These are phyloP conservation scores for Lepidochitona cinerea DNA, from an alignment of 2,888 invertebrate species.

Conservation along the genomic window DNA sequence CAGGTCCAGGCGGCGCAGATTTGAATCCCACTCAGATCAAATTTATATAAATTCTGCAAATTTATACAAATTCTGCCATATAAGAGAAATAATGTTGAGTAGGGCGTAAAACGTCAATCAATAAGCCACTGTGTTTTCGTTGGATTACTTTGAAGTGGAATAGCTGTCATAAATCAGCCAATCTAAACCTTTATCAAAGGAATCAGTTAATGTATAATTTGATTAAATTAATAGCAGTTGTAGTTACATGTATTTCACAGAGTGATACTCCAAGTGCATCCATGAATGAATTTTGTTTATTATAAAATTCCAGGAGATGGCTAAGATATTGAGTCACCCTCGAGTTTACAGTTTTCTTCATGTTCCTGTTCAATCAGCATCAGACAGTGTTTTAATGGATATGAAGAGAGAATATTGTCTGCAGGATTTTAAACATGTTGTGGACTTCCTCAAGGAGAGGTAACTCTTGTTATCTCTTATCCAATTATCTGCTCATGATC, in stretches of 20 bases:
- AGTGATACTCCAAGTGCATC: too few species aligned
- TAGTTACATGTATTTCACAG: too few species aligned
- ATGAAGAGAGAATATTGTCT: constrained; percentile 96
- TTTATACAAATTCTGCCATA: neutral
- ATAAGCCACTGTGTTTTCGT: neutral
- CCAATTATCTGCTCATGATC: too few species aligned
- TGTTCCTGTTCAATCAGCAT: constrained; percentile 97
- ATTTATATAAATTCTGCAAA: too few species aligned
- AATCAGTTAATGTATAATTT: too few species aligned
- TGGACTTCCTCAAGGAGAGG: constrained; percentile 84
- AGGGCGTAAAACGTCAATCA: neutral
- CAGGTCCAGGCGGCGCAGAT: too few species aligned
- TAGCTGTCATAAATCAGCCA: too few species aligned
- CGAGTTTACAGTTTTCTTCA: constrained; percentile 96
- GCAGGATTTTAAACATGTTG: constrained; percentile 91
- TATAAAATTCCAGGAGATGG: constrained; percentile 82
- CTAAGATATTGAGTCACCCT: constrained; percentile 87
- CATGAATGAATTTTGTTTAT: too few species aligned
- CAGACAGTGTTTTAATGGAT: constrained; percentile 91
- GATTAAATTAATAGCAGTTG: too few species aligned
- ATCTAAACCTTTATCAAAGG: too few species aligned
- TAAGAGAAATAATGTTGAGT: neutral
- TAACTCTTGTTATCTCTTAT: constrained; percentile 64
- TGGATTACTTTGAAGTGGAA: neutral
- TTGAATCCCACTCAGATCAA: too few species aligned